Conservation (phyloP, 1,140 invertebrate genomes). For the Lepidurus arcticus region DNA sequence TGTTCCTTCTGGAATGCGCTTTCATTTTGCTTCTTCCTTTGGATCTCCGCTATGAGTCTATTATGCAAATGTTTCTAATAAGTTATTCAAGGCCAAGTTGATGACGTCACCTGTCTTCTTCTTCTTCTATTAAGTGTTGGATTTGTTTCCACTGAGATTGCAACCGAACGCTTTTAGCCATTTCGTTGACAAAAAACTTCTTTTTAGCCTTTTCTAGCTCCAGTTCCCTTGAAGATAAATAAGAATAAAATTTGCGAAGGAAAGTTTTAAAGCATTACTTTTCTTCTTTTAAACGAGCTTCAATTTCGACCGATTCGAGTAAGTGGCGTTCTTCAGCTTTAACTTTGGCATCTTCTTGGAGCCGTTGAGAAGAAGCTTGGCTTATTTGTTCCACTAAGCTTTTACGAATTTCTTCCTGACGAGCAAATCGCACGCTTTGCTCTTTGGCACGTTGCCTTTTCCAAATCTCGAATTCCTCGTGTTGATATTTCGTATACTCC, state of each 20-base stretch:
- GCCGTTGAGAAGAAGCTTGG: background rate
- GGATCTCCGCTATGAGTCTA: slow-evolving; percentile 1
- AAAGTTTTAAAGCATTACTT: background rate
- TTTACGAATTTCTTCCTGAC: background rate
- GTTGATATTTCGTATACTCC: background rate
- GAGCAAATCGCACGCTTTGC: background rate
- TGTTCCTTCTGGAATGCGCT: slow-evolving; percentile 1
- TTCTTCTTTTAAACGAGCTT: background rate
- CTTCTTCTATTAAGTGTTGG: slow-evolving; percentile 29
- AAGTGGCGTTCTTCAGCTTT: background rate
- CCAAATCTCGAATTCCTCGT: background rate
- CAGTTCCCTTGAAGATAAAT: background rate
- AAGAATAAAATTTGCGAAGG: background rate
- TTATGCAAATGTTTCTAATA: background rate
- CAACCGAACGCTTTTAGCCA: slow-evolving; percentile 25
- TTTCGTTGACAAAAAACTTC: slow-evolving; percentile 26
- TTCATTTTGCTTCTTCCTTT: background rate
- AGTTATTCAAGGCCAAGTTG: background rate
- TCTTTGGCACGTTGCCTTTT: background rate
- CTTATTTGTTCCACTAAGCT: background rate
- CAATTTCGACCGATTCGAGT: background rate
- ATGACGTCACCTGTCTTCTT: slow-evolving; percentile 29
- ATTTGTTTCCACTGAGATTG: slow-evolving; percentile 30
- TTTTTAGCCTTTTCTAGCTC: slow-evolving; percentile 13
- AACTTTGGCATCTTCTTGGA: background rate